Conservation (phyloP, 2,888 invertebrate species). For the Philhelius pedissequus region DNA sequence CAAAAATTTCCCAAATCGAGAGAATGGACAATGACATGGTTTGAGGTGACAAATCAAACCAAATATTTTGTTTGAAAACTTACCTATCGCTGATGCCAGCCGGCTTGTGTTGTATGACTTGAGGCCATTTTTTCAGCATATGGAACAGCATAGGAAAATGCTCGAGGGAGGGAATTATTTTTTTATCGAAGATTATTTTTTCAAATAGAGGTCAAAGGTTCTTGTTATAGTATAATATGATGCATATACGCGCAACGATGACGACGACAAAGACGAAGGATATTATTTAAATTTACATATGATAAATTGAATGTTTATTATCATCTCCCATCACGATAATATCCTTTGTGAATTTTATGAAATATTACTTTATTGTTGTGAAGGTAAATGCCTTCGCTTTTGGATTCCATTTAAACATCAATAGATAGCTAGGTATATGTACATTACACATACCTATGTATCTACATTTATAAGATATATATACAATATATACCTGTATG, state of each 20-base stretch:
- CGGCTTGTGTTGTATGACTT: no score
- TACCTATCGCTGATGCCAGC: no score
- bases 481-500: neutral
- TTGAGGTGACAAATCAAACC: no score
- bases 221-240: neutral
- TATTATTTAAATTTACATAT: neutral
- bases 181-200: neutral
- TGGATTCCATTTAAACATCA: neutral
- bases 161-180: neutral
- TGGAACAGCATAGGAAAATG: neutral
- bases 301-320: slow-evolving; percentile 41
- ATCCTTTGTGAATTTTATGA: slow-evolving; percentile 7
- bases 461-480: no score
- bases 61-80: no score
- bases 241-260: neutral
- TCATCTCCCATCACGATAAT: slow-evolving; percentile 8
- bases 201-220: neutral
- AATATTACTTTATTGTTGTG: neutral
- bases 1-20: no score
- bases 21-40: no score
- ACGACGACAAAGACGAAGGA: neutral
- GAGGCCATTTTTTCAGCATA: no score
- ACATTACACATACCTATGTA: no score
- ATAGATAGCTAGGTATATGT: no score
- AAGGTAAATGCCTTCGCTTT: neutral